Evolutionary conservation across 1,140 invertebrate genomes (phyloP), one percentile per base, ranked within the genome.

Genomic region (Psilanteris sp.): DNA sequence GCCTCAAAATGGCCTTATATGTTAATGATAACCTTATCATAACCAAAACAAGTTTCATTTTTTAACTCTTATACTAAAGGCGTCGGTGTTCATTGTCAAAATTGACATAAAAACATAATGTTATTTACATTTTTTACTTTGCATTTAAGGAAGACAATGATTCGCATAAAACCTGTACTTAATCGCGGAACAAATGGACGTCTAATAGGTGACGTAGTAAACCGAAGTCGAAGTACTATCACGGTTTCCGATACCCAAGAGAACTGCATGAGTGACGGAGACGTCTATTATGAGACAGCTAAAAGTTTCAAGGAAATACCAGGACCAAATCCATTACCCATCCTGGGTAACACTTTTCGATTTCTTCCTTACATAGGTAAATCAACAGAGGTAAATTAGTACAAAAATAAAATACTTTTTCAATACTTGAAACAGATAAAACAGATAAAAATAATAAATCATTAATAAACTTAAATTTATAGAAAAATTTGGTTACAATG

Each of bases 321-420:
- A 5, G 89, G 89, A 31, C 89, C 89, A 5, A 85, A 83, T 66
- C 79, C 85, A 3, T 37, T 89, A 16, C 87, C 88, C 2, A 43
- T 90, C 0, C 55, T 90, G 15, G 88, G 88, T 22, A 90, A 89
- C 57, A 75, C 82, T 9, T 87, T 86, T 74, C 76, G 84, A 73
- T 89, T 89, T 48, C 59, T 89, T 6, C 92, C 81, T 10, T 74
- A 90, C 37, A 91, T 93, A 73, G 92, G 92, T 93, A 89, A 50
- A 43, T 7, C 20, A 4, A 11, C 13, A 18, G 31, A 16, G 39
- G 26, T n/a, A n/a, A n/a, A n/a, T n/a, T n/a, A n/a, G n/a, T n/a
- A n/a, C n/a, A n/a, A n/a, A 32, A 16, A 48, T 34, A 20, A 20
- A 20, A 20, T 20, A 20, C n/a, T n/a, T n/a, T n/a, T n/a, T n/a